Evolutionary conservation across 2,888 invertebrate genomes (phyloP), one percentile per base, ranked within the genome.

Genomic region (Phengaris alcon): DNA sequence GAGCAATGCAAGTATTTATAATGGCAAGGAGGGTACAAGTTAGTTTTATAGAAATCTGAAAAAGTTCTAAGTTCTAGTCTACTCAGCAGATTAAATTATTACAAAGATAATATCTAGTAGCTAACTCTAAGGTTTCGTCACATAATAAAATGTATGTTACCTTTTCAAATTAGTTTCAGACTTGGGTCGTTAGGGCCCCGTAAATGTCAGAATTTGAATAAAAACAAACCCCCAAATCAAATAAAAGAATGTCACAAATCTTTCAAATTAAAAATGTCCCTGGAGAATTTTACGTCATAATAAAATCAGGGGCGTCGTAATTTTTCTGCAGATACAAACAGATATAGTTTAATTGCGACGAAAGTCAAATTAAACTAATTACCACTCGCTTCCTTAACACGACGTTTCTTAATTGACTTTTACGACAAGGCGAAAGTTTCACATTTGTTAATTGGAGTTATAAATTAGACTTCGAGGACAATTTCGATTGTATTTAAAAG

Each of bases 381-480:
- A 78, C 76, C 77, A 77, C 76, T 74, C 74, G 76, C 76, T 76
- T 79, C 77, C 76, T 77, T 77, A 76, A 78, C 76, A 77, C 79
- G 77, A 78, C 78, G 76, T 77, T 77, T 78, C 79, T 78, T 78
- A 78, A 79, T 78, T 78, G 79, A 79, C 77, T 77, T 79, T 77
- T 70, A 75, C 76, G 75, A 76, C 73, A 74, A 68, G 75, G 77
- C 74, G 73, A 77, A 78, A 79, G 76, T 79, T 78, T 77, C 77
- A 78, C 79, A 77, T 79, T 79, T 77, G 79, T 77, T 78, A 78
- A 79, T 78, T 79, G 78, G 79, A 79, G 74, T 79, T 76, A 75
- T 70, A 75, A 79, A 78, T 78, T 78, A 77, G 75, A 77, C 75
- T 76, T 74, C 55, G 57, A 72, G 52, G 35, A 51, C 10, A 51